Evolutionary conservation across 1,140 invertebrate genomes (phyloP), one percentile per base, ranked within the genome.

Genomic region (Antheraea mylitta): DNA sequence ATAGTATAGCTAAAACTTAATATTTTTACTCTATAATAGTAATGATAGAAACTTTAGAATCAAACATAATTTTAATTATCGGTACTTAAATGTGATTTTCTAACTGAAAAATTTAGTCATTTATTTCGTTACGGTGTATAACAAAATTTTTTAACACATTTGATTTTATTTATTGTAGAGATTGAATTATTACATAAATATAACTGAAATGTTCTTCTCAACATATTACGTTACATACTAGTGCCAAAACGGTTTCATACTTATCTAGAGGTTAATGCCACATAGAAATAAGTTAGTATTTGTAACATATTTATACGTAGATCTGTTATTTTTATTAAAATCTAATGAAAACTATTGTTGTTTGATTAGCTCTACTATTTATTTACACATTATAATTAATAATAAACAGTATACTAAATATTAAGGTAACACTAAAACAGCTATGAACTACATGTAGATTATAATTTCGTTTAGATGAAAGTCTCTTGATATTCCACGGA

Each of bases 241-340:
- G 82, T 86, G 84, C 86, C 86, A 88, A 88, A 53, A 73, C 73
- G 69, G 72, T 80, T 84, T 42, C 11, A 42, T 42, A 86, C 79
- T 81, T 82, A 76, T 70, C 73, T 73, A 71, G 62, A 73, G 38
- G 68, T 73, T 76, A 69, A 67, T 75, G 74, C 64, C 68, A 76
- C 73, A 73, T 60, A 60, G 18, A 69, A 69, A 66, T 83, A 82
- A 81, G 80, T 30, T 87, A 86, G 79, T 77, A 72, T 87, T 87
- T 87, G 68, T 87, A 86, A 87, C 73, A 66, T 86, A 83, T 86
- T 83, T 85, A 81, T 86, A 79, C 77, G 85, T 90, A 90, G 86
- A 62, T 82, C 80, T 76, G 82, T 85, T 81, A 83, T 88, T 88
- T 90, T 86, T 86, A 86, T 79, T 86, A 89, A 90, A 89, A 83